phyloP scores from a whole-genome alignment of 2,888 invertebrate genomes.

The Oligia fasciuncula region DNA sequence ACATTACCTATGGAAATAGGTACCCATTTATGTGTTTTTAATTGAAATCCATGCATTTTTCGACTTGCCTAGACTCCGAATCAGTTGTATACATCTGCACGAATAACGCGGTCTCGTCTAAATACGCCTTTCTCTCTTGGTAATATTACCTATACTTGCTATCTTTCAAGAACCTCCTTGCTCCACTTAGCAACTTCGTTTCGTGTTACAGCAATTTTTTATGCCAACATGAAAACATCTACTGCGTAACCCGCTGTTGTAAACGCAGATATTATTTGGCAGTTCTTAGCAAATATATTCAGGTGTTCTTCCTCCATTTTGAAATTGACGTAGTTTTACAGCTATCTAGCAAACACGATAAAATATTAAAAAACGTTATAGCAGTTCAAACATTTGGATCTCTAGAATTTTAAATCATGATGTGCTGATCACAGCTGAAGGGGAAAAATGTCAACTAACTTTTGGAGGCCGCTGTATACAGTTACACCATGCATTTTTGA shows the following conservation, averaged over 20 bases:
- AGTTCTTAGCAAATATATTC: constrained; percentile 55
- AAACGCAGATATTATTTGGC: constrained; percentile 45
- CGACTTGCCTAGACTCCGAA: neutral
- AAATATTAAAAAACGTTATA: neutral
- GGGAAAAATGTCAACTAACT: too few species aligned
- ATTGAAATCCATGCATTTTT: constrained; percentile 7
- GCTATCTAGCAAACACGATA: neutral
- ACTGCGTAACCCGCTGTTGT: constrained; percentile 33
- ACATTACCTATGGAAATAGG: neutral
- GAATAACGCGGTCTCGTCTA: neutral
- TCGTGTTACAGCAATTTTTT: constrained; percentile 36
- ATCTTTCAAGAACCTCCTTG: constrained; percentile 13
- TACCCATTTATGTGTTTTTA: neutral
- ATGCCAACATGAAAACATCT: constrained; percentile 36
- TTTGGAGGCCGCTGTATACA: too few species aligned
- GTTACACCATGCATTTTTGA: too few species aligned
- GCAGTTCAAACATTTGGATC: too few species aligned
- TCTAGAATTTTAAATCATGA: too few species aligned
- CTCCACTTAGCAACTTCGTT: constrained; percentile 14
- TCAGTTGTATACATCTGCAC: neutral
- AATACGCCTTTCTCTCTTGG: neutral
- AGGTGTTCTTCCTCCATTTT: constrained; percentile 46
- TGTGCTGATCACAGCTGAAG: too few species aligned
- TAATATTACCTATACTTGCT: neutral
- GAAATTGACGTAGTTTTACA: constrained; percentile 39